Conservation (phyloP, 2,113 vertebrate species). For the Gopherus flavomarginatus region DNA sequence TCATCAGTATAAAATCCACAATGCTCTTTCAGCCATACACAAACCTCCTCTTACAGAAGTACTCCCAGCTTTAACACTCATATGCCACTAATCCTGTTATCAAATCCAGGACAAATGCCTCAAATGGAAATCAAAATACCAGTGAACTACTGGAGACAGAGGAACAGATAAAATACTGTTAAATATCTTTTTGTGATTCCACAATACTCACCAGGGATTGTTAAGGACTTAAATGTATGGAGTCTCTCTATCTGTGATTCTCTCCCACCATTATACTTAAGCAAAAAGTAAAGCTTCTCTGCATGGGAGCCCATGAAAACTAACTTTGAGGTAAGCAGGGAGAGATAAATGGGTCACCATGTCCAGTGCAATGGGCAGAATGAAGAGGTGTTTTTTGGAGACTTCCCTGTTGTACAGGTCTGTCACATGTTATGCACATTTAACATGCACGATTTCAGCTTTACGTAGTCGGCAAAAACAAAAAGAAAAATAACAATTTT, state of each 20-base stretch:
- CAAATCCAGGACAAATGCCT: not conserved
- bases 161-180: not conserved
- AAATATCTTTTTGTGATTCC: not conserved
- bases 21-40: not conserved
- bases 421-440: no score
- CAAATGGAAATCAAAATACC: not conserved
- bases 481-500: no score
- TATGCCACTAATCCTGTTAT: not conserved
- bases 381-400: not conserved
- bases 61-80: not conserved
- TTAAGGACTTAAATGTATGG: not conserved
- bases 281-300: not conserved
- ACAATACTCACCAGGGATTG: not conserved
- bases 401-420: not conserved
- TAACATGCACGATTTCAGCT: no score
- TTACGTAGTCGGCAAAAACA: no score
- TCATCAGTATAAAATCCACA: not conserved
- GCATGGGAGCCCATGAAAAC: not conserved
- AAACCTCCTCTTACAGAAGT: not conserved
- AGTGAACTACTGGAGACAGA: accelerated
- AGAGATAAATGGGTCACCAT: not conserved
- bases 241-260: not conserved
- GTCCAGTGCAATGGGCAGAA: not conserved
- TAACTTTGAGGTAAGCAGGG: not conserved
- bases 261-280: not conserved